Conservation (phyloP, 2,797 vertebrate species). For the Chloroceryle inda region DNA sequence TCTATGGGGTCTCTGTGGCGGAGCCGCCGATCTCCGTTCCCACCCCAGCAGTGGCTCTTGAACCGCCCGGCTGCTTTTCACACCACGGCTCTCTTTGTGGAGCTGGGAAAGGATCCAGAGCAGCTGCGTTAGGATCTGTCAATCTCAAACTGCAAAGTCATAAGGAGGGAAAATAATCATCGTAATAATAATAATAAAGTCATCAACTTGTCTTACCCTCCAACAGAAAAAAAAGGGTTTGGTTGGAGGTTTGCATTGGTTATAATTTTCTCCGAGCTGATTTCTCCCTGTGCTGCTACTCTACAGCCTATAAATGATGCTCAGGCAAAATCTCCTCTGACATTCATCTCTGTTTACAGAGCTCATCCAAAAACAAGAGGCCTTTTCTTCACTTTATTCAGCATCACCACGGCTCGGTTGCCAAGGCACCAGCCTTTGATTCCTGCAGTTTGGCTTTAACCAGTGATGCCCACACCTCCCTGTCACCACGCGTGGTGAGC, state of each 20-base stretch:
- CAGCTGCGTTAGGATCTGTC: constrained; percentile 65
- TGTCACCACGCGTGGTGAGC: fast-evolving
- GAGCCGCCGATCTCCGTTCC: neutral
- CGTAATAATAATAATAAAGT: constrained; percentile 66
- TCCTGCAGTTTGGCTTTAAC: constrained; percentile 39
- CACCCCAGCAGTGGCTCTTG: neutral
- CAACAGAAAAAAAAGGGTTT: constrained; percentile 15
- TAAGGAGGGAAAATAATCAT: constrained; percentile 69
- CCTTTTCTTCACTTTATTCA: constrained; percentile 58
- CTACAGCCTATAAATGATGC: neutral
- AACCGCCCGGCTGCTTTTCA: constrained; percentile 21
- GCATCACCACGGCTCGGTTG: constrained; percentile 7
- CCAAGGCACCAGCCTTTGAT: constrained; percentile 52
- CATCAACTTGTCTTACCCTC: constrained; percentile 65
- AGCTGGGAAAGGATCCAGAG: constrained; percentile 71
- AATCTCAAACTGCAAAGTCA: constrained; percentile 67
- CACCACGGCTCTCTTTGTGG: constrained; percentile 13
- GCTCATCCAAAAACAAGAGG: constrained; percentile 65
- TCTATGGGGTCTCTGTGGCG: neutral
- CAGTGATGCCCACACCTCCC: neutral
- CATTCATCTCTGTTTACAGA: constrained; percentile 63
- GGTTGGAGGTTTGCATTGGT: constrained; percentile 49
- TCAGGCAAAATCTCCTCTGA: constrained; percentile 47
- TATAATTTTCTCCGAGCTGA: constrained; percentile 51
- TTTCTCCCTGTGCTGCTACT: constrained; percentile 37